These are phyloP conservation scores for Spinibarbus caldwelli DNA, from an alignment of 2,797 vertebrate genomes.

Conservation along the genomic window DNA sequence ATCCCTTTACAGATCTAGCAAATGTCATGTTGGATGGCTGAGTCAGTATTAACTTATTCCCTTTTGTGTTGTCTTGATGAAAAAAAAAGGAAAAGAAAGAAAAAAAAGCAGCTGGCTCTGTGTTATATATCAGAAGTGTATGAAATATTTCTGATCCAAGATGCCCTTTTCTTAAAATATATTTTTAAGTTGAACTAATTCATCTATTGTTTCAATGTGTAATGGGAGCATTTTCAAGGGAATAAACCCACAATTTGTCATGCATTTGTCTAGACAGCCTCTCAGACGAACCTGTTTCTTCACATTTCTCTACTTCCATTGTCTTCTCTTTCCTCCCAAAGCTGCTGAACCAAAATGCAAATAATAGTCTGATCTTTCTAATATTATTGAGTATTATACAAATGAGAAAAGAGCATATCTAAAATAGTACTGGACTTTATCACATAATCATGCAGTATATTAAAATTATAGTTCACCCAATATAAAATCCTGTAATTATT, in stretches of 20 bases:
- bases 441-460: neutral
- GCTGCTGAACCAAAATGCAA: neutral
- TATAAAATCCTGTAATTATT: too few relatives aligned
- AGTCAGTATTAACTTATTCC: constrained; percentile 72
- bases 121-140: constrained; percentile 68
- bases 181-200: constrained; percentile 25
- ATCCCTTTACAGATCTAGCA: constrained; percentile 35
- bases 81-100: constrained; percentile 65
- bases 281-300: neutral
- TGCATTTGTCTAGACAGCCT: neutral
- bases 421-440: neutral
- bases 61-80: constrained; percentile 67
- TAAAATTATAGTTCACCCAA: neutral
- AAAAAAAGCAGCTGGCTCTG: constrained; percentile 77
- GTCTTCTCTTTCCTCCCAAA: neutral
- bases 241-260: constrained; percentile 39
- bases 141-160: constrained; percentile 54
- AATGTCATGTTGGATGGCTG: constrained; percentile 52
- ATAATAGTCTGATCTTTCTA: neutral
- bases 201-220: constrained; percentile 29
- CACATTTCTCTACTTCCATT: neutral
- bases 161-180: neutral
- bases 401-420: neutral
- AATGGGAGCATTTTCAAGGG: constrained; percentile 11
- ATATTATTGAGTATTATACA: neutral